Percentiles rank a stretch among this genome's conserved stretches.
Conservation (phyloP, 2,888 invertebrate species). For the Tribolium freemani region DNA sequence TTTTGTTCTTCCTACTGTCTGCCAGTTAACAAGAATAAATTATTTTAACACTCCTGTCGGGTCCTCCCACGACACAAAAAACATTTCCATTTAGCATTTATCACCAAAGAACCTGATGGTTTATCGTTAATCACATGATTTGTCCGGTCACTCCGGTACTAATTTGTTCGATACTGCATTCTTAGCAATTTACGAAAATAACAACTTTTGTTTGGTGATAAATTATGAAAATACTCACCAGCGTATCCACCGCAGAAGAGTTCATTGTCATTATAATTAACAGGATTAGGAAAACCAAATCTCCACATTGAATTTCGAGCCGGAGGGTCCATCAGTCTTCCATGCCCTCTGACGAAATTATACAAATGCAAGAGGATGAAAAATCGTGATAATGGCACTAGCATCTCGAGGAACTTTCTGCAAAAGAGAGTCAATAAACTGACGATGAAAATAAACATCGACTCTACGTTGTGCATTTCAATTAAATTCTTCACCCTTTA, state of each 20-base stretch:
- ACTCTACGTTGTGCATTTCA: conserved; percentile 1
- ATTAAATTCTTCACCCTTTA: conserved; percentile 14
- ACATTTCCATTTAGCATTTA: neutral
- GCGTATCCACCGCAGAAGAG: conserved; percentile 93
- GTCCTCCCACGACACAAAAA: conserved; percentile 13
- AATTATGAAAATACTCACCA: conserved; percentile 69
- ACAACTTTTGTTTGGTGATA: neutral
- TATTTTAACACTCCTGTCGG: neutral
- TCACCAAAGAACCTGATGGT: neutral
- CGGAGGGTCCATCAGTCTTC: conserved; percentile 92
- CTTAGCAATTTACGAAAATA: conserved; percentile 28
- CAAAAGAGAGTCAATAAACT: conserved; percentile 31
- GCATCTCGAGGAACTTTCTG: conserved; percentile 37
- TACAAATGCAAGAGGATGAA: conserved; percentile 47
- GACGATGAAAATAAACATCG: conserved; percentile 2
- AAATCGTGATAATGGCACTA: conserved; percentile 27
- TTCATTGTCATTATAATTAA: conserved; percentile 95
- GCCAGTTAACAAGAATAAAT: neutral
- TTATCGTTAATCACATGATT: conserved; percentile 8
- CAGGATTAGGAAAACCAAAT: conserved; percentile 93
- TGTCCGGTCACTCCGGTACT: conserved; percentile 10
- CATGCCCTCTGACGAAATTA: conserved; percentile 78
- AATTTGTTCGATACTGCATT: conserved; percentile 16
- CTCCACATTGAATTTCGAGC: conserved; percentile 96
- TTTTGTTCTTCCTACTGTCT: neutral